Conservation (phyloP, 2,113 vertebrate genomes). For the Astur gentilis region DNA sequence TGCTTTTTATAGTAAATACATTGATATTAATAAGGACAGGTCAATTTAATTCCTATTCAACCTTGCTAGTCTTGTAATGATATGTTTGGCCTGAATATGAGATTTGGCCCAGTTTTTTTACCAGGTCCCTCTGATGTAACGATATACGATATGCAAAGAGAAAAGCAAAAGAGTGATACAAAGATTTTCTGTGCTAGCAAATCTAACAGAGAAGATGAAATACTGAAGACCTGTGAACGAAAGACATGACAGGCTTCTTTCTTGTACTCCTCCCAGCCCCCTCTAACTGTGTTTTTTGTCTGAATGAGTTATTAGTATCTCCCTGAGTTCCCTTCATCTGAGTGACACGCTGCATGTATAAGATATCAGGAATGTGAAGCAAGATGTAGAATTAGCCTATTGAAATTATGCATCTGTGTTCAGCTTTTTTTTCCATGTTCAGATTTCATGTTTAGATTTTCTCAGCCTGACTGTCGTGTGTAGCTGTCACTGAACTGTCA, state of each 20-base stretch:
- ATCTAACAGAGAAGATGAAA: neutral
- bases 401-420: neutral
- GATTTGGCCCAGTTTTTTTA: neutral
- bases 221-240: neutral
- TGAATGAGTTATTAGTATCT: conserved; percentile 24
- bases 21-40: neutral
- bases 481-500: neutral
- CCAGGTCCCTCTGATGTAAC: neutral
- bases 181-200: neutral
- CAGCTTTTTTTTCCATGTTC: neutral
- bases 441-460: neutral
- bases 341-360: neutral
- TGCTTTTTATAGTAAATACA: neutral
- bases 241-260: neutral
- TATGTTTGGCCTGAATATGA: neutral
- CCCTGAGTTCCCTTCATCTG: neutral
- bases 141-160: neutral
- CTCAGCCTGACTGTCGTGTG: neutral
- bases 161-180: neutral
- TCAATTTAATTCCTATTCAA: neutral
- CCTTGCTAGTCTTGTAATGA: neutral
- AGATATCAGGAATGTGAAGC: neutral
- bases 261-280: neutral
- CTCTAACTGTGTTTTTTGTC: neutral
- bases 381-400: neutral